phyloP scores from a whole-genome alignment of 1,140 invertebrate genomes.

The Hirudo medicinalis region DNA sequence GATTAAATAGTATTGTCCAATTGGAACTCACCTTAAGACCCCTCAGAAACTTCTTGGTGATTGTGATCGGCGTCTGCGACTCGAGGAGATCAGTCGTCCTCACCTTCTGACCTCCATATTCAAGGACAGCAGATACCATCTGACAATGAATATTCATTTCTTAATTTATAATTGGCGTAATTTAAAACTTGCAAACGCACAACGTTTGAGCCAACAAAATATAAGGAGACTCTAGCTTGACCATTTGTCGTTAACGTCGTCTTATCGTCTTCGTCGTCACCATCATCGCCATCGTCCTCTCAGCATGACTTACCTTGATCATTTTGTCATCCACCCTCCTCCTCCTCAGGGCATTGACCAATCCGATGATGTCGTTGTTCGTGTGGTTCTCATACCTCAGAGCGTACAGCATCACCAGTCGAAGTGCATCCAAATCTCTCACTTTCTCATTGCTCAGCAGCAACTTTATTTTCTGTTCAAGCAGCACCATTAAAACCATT shows the following conservation, averaged over 20 bases:
- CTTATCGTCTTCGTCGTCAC: too few relatives aligned
- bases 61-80: conserved; percentile 58
- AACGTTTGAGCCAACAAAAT: too few relatives aligned
- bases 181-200: too few relatives aligned
- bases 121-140: conserved; percentile 57
- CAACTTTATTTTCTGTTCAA: conserved; percentile 54
- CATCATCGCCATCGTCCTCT: too few relatives aligned
- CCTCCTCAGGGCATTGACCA: conserved; percentile 59
- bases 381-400: conserved; percentile 77
- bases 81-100: conserved; percentile 66
- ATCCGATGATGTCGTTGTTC: conserved; percentile 57
- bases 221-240: too few relatives aligned
- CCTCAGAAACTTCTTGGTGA: conserved; percentile 77
- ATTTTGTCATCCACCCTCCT: conserved; percentile 47
- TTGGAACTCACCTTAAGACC: conserved; percentile 60
- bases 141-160: conserved; percentile 32
- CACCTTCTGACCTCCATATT: conserved; percentile 64
- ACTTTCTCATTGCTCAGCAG: conserved; percentile 58
- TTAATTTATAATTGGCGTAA: not conserved
- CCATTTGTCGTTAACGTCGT: too few relatives aligned
- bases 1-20: not conserved
- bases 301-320: conserved; percentile 30
- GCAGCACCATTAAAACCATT: not conserved
- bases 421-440: conserved; percentile 62
- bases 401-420: conserved; percentile 82